Base-by-base conservation (phyloP, 2,113 vertebrate species). In the Ochotona curzoniae region DNA sequence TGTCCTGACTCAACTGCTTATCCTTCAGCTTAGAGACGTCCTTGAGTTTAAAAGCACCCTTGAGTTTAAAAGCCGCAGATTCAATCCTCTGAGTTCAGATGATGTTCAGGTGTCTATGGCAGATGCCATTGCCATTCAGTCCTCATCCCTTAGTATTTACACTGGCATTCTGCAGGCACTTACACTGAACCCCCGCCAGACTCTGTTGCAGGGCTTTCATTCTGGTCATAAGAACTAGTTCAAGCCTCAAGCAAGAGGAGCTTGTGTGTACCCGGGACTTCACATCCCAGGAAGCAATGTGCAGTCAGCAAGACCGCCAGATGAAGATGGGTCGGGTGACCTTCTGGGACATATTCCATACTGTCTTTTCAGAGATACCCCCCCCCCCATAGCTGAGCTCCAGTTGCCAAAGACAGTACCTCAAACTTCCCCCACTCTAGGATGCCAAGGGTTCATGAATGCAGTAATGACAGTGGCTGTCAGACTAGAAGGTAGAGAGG, bases 21-120 rank as follows among this genome's bases (percentile, higher is more conserved):
- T 64, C 30, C 44, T 70, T 73, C 67, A 87, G 32, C 26, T 95
- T 92, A 90, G 54, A 91, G 3, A 13, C 73, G n/a, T 51, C 60
- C 79, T 51, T 81, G 89, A 89, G 15, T 54, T 82, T 63, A 94
- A 57, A 44, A 57, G 54, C 73, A 32, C 44, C 64, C 74, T 51
- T 84, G 89, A 89, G 10, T 61, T 82, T 67, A 94, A 63, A 17
- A 61, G 18, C n/a, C 23, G 38, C 3, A 28, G 83, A 70, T 28
- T 28, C 44, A 67, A 60, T 87, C n/a, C 9, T 88, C 26, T n/a
- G 66, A 54, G 11, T 88, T 93, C 47, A 70, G 44, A 87, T 35
- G 74, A 30, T 70, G 51, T 35, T 93, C 26, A 54, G 57, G 63
- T 66, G 15, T 12, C 26, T 25, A 11, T 8, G 76, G 35, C 51